Evolutionary conservation across 2,113 vertebrate genomes (phyloP).

Genomic region (Nothobranchius kuhntae): DNA sequence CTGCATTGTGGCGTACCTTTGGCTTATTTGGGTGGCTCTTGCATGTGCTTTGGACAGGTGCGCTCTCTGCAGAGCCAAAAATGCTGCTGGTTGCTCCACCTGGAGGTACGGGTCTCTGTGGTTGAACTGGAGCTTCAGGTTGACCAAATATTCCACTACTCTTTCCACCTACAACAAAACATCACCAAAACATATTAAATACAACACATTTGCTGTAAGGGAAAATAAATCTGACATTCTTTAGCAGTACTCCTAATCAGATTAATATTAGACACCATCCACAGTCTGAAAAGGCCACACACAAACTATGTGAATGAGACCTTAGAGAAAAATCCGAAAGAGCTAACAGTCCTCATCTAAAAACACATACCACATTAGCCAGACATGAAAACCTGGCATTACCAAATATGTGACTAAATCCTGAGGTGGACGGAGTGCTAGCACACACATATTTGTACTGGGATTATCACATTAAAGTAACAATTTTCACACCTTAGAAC

Average conservation of each 20-base stretch:
- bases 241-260: no score
- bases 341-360: not conserved
- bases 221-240: not conserved
- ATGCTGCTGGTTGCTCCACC: constrained; percentile 84
- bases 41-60: constrained; percentile 57
- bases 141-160: constrained; percentile 90
- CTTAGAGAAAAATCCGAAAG: not conserved
- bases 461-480: constrained; percentile 21
- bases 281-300: not conserved
- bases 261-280: no score
- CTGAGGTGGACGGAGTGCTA: constrained; percentile 4
- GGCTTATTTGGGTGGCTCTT: constrained; percentile 91
- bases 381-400: constrained; percentile 3
- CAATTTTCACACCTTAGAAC: constrained; percentile 41
- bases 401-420: constrained; percentile 9
- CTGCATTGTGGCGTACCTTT: constrained; percentile 80
- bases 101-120: constrained; percentile 78
- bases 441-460: constrained; percentile 1
- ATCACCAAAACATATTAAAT: not conserved
- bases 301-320: not conserved
- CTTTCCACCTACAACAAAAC: constrained; percentile 75
- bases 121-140: constrained; percentile 69
- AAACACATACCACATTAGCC: not conserved
- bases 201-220: not conserved
- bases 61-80: constrained; percentile 80